phyloP scores from a whole-genome alignment of 2,888 invertebrate genomes.

The Euplagia quadripunctaria region DNA sequence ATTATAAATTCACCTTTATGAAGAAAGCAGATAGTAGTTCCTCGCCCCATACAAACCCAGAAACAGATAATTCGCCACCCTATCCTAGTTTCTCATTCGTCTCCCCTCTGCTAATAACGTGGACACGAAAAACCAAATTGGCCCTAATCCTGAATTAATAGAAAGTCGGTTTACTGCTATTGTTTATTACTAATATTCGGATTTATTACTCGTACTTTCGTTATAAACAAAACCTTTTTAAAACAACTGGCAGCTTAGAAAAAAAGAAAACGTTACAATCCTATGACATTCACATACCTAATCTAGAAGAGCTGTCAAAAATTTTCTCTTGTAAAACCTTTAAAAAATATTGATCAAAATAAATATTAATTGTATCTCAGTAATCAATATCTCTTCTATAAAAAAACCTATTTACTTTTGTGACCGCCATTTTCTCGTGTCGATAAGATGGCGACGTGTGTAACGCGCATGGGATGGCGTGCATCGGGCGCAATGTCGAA shows the following conservation, averaged over 20 bases:
- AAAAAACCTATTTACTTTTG: slow-evolving; percentile 3
- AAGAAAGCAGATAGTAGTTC: background rate
- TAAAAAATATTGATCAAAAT: slow-evolving; percentile 7
- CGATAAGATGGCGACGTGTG: slow-evolving; percentile 82
- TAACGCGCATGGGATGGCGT: slow-evolving; percentile 85
- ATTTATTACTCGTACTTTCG: too few species aligned
- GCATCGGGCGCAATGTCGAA: slow-evolving; percentile 84
- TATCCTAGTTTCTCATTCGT: too few species aligned
- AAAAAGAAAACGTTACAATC: background rate
- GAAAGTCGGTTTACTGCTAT: background rate
- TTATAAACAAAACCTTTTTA: background rate
- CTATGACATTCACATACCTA: slow-evolving; percentile 5
- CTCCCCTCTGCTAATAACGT: background rate
- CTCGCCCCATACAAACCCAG: background rate
- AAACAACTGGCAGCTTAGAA: slow-evolving; percentile 11
- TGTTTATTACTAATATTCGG: too few species aligned
- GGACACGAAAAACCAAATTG: background rate
- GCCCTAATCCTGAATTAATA: background rate
- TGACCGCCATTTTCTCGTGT: slow-evolving; percentile 21
- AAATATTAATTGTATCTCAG: background rate
- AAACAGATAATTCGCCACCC: too few species aligned
- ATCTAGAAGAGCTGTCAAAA: slow-evolving; percentile 17
- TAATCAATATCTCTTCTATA: background rate
- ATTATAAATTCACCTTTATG: too few species aligned
- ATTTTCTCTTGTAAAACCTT: slow-evolving; percentile 5